Evolutionary conservation across 2,113 vertebrate genomes (phyloP).

Genomic region (Hyla sarda): DNA sequence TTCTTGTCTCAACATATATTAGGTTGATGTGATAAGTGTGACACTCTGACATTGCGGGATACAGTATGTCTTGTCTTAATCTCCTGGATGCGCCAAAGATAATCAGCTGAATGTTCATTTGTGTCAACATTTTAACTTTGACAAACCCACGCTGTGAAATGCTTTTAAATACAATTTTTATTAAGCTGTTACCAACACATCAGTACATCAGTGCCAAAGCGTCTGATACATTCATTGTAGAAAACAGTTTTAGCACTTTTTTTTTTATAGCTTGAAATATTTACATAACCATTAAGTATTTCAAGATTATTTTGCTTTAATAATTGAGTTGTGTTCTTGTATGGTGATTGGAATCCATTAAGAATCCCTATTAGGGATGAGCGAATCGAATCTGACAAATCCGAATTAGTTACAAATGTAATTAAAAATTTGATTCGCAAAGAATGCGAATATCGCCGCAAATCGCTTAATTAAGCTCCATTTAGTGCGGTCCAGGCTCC

Average conservation of each 20-base stretch:
- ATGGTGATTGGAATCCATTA: neutral
- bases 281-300: neutral
- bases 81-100: neutral
- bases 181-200: neutral
- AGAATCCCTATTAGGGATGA: too few relatives aligned
- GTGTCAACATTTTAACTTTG: neutral
- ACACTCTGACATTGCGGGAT: neutral
- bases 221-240: neutral
- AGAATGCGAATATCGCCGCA: too few relatives aligned
- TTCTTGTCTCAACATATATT: conserved; percentile 22
- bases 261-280: neutral
- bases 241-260: neutral
- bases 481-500: too few relatives aligned
- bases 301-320: neutral
- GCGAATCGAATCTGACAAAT: too few relatives aligned
- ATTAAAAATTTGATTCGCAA: too few relatives aligned
- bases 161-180: neutral
- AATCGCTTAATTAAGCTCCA: too few relatives aligned
- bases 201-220: neutral
- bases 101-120: neutral
- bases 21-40: conserved; percentile 36
- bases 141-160: conserved; percentile 7
- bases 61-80: neutral
- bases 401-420: too few relatives aligned
- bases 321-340: neutral